Percentiles rank a stretch among this genome's conserved stretches.
Evolutionary conservation across 2,888 invertebrate genomes (phyloP).

Genomic region (Sipha maydis): DNA sequence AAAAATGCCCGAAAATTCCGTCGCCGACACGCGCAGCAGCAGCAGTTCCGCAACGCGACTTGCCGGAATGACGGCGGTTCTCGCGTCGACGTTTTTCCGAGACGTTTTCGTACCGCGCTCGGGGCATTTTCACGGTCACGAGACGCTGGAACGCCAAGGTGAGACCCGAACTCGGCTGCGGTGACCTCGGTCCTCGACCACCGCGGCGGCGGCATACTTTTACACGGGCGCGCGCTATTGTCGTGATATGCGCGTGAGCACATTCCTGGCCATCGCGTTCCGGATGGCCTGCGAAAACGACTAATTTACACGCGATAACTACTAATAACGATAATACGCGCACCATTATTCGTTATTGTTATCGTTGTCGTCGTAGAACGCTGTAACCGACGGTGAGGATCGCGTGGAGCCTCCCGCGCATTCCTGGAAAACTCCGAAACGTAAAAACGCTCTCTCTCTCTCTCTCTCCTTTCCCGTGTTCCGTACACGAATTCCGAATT

Average conservation of each 20-base stretch:
- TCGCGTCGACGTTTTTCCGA: slow-evolving; percentile 20
- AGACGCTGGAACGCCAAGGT: slow-evolving; percentile 59
- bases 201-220: not conserved
- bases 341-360: not conserved
- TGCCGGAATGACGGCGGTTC: slow-evolving; percentile 9
- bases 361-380: no score
- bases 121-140: slow-evolving; percentile 58
- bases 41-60: not conserved
- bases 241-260: not conserved
- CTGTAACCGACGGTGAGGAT: no score
- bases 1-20: slow-evolving; percentile 31
- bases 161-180: not conserved
- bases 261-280: slow-evolving; percentile 60
- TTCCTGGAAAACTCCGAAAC: slow-evolving; percentile 13
- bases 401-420: not conserved
- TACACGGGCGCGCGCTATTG: no score
- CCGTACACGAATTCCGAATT: slow-evolving; percentile 46
- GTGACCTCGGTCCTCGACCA: slow-evolving; percentile 21
- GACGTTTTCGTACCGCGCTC: slow-evolving; percentile 27
- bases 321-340: not conserved
- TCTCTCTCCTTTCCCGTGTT: not conserved
- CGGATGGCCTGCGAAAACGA: slow-evolving; percentile 59
- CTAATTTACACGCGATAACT: slow-evolving; percentile 22
- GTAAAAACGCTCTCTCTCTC: not conserved
- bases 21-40: not conserved